Evolutionary conservation across 1,140 invertebrate species (phyloP), one percentile per base, ranked within the genome.

Genomic region (Psilanteris sp.): DNA sequence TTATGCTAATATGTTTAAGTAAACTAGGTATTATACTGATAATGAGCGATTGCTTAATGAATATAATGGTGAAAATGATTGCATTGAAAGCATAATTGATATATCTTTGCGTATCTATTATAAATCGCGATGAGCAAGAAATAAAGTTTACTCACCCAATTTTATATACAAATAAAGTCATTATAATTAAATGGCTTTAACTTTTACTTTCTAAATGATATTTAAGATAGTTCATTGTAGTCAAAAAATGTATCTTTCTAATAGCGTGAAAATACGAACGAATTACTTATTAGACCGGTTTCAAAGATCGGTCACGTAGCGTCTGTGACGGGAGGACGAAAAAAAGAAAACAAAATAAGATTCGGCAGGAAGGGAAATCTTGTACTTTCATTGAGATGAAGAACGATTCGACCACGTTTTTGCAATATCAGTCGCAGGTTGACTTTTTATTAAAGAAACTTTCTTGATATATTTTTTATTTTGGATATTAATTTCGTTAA

Each of bases 201-300:
- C 13, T 52, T 52, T 52, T 48, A 32, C 11, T 43, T 0, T 43
- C 15, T n/a, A 9, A 8, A 26, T 27, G 6, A 2, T 0, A 15
- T 14, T 27, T 1, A 27, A 27, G 27, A 14, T 1, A 10, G 10
- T 2, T 2, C 3, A 9, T 2, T 11, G 6, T 9, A 27, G 14
- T 43, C 15, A 15, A 8, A 50, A 50, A 50, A 36, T 34, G 31
- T n/a, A 4, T 52, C 29, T 50, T 29, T 54, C 50, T 54, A 54
- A 54, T 54, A 18, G 50, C 50, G 32, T 37, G 32, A 54, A 52
- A 52, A 36, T 26, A 20, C 31, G 20, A 52, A 52, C 36, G 9
- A 52, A 52, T 52, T 20, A 22, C 29, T 50, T 36, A 50, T 34
- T 31, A 36, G 31, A 50, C 29, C 20, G 46, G 20, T 50, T 50